Percentiles rank a stretch among this genome's conserved stretches.
Evolutionary conservation across 2,797 vertebrate species (phyloP).

Genomic region (Salmo trutta): DNA sequence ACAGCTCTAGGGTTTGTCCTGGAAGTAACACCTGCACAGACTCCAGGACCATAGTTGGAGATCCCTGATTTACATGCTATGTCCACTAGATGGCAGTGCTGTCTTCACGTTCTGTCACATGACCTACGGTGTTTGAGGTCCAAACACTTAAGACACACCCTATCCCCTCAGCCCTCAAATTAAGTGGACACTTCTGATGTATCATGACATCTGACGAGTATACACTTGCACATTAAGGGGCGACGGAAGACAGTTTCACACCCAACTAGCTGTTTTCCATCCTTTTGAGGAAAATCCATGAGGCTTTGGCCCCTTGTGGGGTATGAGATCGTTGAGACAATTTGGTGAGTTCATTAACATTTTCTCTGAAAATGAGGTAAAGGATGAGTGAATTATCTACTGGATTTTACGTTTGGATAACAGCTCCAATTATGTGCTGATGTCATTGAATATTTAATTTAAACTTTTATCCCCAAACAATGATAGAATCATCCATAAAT

Average conservation of each 20-base stretch:
- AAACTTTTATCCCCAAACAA: not conserved
- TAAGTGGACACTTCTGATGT: too few species aligned
- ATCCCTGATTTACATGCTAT: not conserved
- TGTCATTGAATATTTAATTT: constrained; percentile 7
- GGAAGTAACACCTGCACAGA: not conserved
- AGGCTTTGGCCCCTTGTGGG: constrained; percentile 5
- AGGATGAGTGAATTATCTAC: constrained; percentile 65
- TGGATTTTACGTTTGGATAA: constrained; percentile 1
- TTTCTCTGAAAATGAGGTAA: constrained; percentile 72
- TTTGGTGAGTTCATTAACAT: constrained; percentile 8
- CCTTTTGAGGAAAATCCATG: not conserved
- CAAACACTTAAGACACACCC: too few species aligned
- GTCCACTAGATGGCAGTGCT: not conserved
- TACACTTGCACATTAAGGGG: too few species aligned
- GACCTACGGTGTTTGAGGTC: too few species aligned
- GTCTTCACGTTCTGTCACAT: too few species aligned
- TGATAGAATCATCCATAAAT: not conserved
- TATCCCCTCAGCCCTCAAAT: too few species aligned
- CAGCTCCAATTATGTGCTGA: constrained; percentile 5
- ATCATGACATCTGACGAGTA: too few species aligned
- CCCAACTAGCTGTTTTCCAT: not conserved
- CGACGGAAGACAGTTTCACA: not conserved
- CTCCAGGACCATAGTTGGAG: not conserved
- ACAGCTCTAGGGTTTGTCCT: not conserved
- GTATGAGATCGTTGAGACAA: constrained; percentile 7